Conservation (phyloP, 2,888 invertebrate species). For the Axea sp. region DNA sequence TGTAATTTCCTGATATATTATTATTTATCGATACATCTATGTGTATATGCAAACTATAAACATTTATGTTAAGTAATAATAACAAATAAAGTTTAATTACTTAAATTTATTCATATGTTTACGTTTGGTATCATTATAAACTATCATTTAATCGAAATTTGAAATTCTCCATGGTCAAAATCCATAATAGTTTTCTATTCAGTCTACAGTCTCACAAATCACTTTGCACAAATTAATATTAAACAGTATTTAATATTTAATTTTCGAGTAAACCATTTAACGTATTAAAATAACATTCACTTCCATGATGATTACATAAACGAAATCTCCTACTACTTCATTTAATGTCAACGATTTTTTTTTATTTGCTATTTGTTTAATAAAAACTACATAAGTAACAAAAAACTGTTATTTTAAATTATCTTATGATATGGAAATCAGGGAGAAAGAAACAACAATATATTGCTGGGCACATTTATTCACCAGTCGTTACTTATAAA, state of each 20-base stretch:
- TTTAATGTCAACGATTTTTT: slow-evolving; percentile 11
- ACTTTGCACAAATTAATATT: slow-evolving; percentile 32
- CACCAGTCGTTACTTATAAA: slow-evolving; percentile 72
- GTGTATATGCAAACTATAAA: too few relatives aligned
- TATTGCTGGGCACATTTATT: slow-evolving; percentile 74
- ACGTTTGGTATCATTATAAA: too few relatives aligned
- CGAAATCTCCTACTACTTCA: slow-evolving; percentile 15
- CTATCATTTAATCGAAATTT: too few relatives aligned
- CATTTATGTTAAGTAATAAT: too few relatives aligned
- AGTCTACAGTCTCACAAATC: slow-evolving; percentile 4
- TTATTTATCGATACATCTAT: too few relatives aligned
- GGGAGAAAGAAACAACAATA: slow-evolving; percentile 48
- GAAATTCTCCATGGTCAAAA: not conserved
- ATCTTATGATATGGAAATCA: too few relatives aligned
- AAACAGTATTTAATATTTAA: slow-evolving; percentile 31
- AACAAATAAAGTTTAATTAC: too few relatives aligned
- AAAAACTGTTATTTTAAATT: too few relatives aligned
- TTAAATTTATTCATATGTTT: too few relatives aligned
- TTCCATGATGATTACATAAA: slow-evolving; percentile 14
- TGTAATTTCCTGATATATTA: too few relatives aligned
- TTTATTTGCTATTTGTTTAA: slow-evolving; percentile 10
- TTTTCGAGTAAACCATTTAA: slow-evolving; percentile 31
- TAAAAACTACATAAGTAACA: slow-evolving; percentile 14
- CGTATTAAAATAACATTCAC: slow-evolving; percentile 36
- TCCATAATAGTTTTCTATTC: slow-evolving; percentile 4